Percentiles rank a stretch among this genome's conserved stretches.
Conservation (phyloP, 2,888 invertebrate species). For the Tipula unca region DNA sequence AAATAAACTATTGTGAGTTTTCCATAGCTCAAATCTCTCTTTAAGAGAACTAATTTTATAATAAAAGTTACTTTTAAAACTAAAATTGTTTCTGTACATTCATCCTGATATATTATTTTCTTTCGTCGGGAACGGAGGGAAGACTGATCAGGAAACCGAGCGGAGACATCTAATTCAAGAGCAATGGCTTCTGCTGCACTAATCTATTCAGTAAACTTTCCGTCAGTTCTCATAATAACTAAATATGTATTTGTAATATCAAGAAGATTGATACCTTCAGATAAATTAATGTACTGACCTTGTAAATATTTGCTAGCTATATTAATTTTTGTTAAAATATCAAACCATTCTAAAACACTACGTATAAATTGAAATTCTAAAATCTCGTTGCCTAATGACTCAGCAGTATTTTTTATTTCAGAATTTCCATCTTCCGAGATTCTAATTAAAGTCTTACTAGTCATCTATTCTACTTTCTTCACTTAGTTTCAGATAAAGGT, state of each 20-base stretch:
- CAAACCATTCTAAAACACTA: too few relatives aligned
- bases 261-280: too few relatives aligned
- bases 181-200: not conserved
- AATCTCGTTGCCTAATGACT: not conserved
- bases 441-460: not conserved
- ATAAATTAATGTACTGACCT: not conserved
- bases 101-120: constrained; percentile 15
- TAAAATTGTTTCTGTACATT: constrained; percentile 16
- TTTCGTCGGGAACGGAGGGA: not conserved
- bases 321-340: too few relatives aligned
- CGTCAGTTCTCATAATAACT: not conserved
- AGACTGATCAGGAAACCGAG: not conserved
- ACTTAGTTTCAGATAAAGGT: too few relatives aligned
- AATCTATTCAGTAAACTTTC: not conserved
- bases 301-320: too few relatives aligned
- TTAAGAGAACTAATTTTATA: not conserved
- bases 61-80: not conserved
- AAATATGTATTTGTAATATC: too few relatives aligned
- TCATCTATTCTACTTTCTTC: too few relatives aligned
- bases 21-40: constrained; percentile 2
- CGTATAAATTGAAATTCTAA: too few relatives aligned
- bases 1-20: not conserved
- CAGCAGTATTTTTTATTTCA: too few relatives aligned
- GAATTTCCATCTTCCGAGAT: not conserved
- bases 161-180: not conserved